Evolutionary conservation across 2,888 invertebrate species (phyloP).

Genomic region (Clivina fossor): DNA sequence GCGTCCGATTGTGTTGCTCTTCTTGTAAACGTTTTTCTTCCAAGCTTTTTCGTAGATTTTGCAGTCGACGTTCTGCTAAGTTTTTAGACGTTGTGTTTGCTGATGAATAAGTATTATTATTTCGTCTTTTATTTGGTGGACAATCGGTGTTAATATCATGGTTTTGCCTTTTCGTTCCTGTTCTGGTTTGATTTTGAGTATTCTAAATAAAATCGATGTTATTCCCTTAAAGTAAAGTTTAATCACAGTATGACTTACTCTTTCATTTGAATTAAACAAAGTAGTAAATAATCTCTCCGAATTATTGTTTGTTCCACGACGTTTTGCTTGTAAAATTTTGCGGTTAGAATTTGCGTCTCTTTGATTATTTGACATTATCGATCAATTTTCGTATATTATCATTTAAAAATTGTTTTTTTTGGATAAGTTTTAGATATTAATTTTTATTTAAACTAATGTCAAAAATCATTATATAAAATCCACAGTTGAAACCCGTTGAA

Average conservation of each 20-base stretch:
- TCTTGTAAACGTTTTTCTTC: too few relatives aligned
- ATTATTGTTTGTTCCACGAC: background rate
- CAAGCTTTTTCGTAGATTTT: slow-evolving; percentile 15
- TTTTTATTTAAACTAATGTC: slow-evolving; percentile 13
- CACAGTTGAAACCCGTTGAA: too few relatives aligned
- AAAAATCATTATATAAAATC: too few relatives aligned
- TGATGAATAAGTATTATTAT: background rate
- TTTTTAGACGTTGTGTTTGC: background rate
- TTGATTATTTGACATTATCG: background rate
- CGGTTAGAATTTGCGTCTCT: slow-evolving; percentile 10
- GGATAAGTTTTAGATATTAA: background rate
- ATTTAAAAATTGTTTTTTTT: background rate
- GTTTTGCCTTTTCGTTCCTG: background rate
- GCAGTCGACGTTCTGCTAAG: slow-evolving; percentile 10
- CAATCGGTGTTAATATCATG: background rate
- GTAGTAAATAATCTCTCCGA: background rate
- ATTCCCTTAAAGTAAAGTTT: background rate
- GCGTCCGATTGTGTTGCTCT: too few relatives aligned
- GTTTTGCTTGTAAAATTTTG: slow-evolving; percentile 14
- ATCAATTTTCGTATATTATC: background rate
- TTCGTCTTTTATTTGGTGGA: slow-evolving; percentile 6
- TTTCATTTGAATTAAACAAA: background rate
- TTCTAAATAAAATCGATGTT: background rate
- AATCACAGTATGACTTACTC: slow-evolving; percentile 1
- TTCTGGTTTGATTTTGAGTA: background rate